Percentiles rank a stretch among this genome's conserved stretches.
Conservation (phyloP, 2,888 invertebrate genomes). For the Aelia acuminata region DNA sequence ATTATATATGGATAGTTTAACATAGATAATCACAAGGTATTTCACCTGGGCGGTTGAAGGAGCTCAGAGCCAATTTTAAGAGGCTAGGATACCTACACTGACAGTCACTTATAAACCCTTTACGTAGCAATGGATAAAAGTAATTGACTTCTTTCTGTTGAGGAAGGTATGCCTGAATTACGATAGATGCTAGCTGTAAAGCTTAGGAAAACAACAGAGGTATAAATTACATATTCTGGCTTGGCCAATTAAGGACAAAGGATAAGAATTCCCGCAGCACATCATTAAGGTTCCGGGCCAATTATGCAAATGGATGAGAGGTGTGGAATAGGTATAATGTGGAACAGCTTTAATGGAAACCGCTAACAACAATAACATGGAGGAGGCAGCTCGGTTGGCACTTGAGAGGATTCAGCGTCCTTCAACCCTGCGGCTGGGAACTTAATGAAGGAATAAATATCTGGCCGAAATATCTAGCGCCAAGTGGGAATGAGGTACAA, state of each 20-base stretch:
- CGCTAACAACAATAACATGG: background rate
- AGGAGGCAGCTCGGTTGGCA: background rate
- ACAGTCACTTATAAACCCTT: no score
- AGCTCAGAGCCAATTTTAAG: no score
- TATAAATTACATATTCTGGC: slow-evolving; percentile 4
- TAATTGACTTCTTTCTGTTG: no score
- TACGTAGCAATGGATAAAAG: no score
- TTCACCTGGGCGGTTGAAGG: no score
- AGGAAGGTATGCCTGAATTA: background rate
- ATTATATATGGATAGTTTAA: no score
- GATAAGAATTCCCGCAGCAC: slow-evolving; percentile 4
- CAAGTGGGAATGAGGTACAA: no score
- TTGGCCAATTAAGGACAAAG: background rate
- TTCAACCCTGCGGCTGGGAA: background rate
- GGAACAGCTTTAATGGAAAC: background rate
- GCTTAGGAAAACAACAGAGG: background rate
- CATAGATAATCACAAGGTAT: no score
- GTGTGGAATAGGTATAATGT: no score
- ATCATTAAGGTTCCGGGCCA: background rate
- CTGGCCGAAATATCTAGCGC: background rate
- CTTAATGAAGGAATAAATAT: background rate
- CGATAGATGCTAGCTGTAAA: background rate
- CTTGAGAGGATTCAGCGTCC: background rate
- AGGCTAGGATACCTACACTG: no score
- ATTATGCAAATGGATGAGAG: slow-evolving; percentile 7